A percentile compares a stretch with the other conserved stretches of the same genome.
phyloP scores from a whole-genome alignment of 53 echinoderm and acorn worm genomes.

The Paelopatides confundens region DNA sequence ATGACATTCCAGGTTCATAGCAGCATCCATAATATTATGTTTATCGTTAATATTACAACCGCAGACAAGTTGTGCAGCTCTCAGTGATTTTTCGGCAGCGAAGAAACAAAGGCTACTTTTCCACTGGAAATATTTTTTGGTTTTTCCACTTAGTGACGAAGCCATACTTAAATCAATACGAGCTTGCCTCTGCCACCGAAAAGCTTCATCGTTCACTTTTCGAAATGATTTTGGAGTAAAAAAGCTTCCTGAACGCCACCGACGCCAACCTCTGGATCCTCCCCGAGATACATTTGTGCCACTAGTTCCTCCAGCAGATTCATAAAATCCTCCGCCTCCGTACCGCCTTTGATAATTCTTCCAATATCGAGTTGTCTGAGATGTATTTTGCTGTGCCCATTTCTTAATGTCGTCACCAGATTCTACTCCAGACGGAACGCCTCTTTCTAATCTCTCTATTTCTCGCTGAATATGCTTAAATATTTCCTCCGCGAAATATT shows the following conservation, averaged over 20 bases:
- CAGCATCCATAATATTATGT: not conserved
- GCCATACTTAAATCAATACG: not conserved
- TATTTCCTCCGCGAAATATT: constrained; percentile 30
- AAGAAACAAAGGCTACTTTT: constrained; percentile 47
- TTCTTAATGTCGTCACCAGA: not conserved
- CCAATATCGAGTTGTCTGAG: not conserved
- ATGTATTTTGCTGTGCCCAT: not conserved
- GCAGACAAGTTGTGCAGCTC: constrained; percentile 51
- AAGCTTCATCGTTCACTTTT: not conserved
- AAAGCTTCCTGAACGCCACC: not conserved
- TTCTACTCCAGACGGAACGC: constrained; percentile 3
- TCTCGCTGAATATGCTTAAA: constrained; percentile 64
- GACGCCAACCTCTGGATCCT: not conserved
- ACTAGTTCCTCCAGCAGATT: not conserved
- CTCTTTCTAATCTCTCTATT: constrained; percentile 29
- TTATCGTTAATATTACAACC: not conserved
- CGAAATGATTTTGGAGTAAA: not conserved
- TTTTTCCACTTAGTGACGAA: not conserved
- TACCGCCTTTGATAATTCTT: not conserved
- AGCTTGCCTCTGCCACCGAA: constrained; percentile 3
- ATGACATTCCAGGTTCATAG: not conserved
- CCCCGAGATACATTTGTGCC: not conserved
- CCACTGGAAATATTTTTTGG: constrained; percentile 48
- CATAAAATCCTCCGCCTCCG: not conserved
- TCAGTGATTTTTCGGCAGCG: constrained; percentile 52